Evolutionary conservation across 2,888 invertebrate species (phyloP).

Genomic region (Imbricaverruca yamaguchii): DNA sequence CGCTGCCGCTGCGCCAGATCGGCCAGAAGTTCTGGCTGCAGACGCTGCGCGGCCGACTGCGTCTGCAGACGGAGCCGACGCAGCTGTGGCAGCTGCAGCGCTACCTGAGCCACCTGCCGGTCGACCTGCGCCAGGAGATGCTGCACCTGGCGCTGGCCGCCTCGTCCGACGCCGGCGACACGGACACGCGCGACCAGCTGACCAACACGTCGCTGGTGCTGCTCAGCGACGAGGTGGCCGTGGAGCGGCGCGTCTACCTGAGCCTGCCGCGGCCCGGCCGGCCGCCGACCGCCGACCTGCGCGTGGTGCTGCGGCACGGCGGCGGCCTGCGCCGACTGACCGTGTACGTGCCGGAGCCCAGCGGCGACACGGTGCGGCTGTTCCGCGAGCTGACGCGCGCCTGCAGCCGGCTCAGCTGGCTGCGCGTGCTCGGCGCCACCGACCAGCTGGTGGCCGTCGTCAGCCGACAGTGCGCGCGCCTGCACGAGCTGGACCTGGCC

Average conservation of each 20-base stretch:
- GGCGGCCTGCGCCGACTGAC: not conserved
- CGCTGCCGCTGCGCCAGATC: slow-evolving; percentile 6
- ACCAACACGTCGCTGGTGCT: slow-evolving; percentile 19
- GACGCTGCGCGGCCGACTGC: not conserved
- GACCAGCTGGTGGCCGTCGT: not conserved
- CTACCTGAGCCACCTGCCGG: not conserved
- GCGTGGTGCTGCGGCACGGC: slow-evolving; percentile 4
- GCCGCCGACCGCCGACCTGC: slow-evolving; percentile 6
- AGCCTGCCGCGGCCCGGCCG: not conserved
- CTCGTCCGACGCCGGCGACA: not conserved
- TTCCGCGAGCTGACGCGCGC: not conserved
- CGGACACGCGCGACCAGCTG: slow-evolving; percentile 18
- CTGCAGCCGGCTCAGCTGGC: not conserved
- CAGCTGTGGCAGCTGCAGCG: slow-evolving; percentile 11
- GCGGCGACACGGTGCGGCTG: not conserved
- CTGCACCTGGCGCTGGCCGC: slow-evolving; percentile 7
- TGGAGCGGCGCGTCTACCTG: not conserved
- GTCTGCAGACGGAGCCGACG: not conserved
- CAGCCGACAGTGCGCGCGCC: not conserved
- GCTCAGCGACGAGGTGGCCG: not conserved
- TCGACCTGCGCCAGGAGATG: slow-evolving; percentile 2
- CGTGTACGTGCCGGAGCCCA: slow-evolving; percentile 2
- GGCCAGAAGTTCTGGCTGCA: slow-evolving; percentile 17
- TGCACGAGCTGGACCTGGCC: slow-evolving; percentile 5
- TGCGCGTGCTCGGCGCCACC: not conserved